Evolutionary conservation across 2,113 vertebrate species (phyloP).

Genomic region (Gasterosteus aculeatus): DNA sequence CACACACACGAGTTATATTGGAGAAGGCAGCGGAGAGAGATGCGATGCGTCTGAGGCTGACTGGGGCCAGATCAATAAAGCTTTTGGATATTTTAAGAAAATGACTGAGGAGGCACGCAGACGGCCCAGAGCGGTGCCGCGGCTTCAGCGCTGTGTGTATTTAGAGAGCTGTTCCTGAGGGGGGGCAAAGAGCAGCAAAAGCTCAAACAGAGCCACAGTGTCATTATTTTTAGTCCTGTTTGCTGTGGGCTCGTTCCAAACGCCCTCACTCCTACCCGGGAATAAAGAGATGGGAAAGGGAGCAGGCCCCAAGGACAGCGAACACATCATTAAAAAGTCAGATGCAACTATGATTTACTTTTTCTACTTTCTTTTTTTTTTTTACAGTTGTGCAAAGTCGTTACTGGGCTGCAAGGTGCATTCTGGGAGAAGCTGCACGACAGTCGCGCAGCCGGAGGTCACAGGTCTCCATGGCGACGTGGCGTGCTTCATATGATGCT

Average conservation of each 20-base stretch:
- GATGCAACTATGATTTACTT: slow-evolving; percentile 59
- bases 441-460: slow-evolving; percentile 6
- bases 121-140: slow-evolving; percentile 55
- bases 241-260: slow-evolving; percentile 74
- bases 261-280: slow-evolving; percentile 64
- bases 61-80: slow-evolving; percentile 70
- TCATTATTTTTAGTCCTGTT: slow-evolving; percentile 85
- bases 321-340: slow-evolving; percentile 69
- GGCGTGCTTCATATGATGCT: slow-evolving; percentile 27
- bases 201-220: slow-evolving; percentile 80
- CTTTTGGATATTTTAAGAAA: slow-evolving; percentile 76
- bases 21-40: slow-evolving; percentile 49
- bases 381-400: slow-evolving; percentile 42
- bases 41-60: slow-evolving; percentile 54
- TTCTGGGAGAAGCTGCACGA: slow-evolving; percentile 3
- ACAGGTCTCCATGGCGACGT: neutral
- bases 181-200: slow-evolving; percentile 74
- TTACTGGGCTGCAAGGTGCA: slow-evolving; percentile 1
- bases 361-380: slow-evolving; percentile 31
- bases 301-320: slow-evolving; percentile 48
- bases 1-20: slow-evolving; percentile 20
- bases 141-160: slow-evolving; percentile 65
- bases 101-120: slow-evolving; percentile 65
- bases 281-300: slow-evolving; percentile 66
- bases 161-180: slow-evolving; percentile 75